A percentile compares a stretch with the other conserved stretches of the same genome.
These are phyloP conservation scores for Deilephila porcellus DNA, from an alignment of 2,888 invertebrate species.

Conservation along the genomic window DNA sequence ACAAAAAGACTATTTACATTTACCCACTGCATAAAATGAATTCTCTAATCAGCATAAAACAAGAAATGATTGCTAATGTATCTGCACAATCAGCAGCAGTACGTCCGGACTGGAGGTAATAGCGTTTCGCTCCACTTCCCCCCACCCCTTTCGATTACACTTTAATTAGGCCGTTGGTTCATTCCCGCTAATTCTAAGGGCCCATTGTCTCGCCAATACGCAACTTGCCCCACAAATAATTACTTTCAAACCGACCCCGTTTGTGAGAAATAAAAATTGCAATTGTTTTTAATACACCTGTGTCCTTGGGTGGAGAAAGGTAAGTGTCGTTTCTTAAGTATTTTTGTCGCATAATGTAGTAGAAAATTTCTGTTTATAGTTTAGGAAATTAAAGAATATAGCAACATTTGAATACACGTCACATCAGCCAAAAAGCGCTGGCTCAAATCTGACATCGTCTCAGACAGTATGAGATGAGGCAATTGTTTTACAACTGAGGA, in stretches of 20 bases:
- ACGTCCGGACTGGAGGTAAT: constrained; percentile 2
- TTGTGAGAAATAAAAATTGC: background rate
- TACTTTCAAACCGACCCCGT: constrained; percentile 8
- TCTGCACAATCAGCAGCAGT: background rate
- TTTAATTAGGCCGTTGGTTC: constrained; percentile 19
- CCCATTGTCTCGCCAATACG: constrained; percentile 14
- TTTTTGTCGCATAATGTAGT: background rate
- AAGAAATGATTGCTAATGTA: background rate
- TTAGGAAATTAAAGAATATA: too few species aligned
- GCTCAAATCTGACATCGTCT: too few species aligned
- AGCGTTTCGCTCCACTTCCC: constrained; percentile 19
- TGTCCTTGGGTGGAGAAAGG: background rate
- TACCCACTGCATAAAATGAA: too few species aligned
- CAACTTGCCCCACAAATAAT: constrained; percentile 2
- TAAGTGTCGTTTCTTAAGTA: background rate
- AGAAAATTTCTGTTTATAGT: too few species aligned
- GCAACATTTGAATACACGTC: too few species aligned
- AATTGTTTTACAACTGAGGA: too few species aligned
- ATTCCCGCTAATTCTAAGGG: constrained; percentile 21
- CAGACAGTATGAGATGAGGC: too few species aligned
- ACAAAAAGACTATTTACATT: too few species aligned
- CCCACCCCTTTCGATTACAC: constrained; percentile 17
- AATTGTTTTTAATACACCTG: background rate
- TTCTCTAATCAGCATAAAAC: background rate
- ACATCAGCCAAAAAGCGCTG: too few species aligned